Evolutionary conservation across 2,797 vertebrate genomes (phyloP), one percentile per base, ranked within the genome.

Genomic region (Propithecus perrieri): DNA sequence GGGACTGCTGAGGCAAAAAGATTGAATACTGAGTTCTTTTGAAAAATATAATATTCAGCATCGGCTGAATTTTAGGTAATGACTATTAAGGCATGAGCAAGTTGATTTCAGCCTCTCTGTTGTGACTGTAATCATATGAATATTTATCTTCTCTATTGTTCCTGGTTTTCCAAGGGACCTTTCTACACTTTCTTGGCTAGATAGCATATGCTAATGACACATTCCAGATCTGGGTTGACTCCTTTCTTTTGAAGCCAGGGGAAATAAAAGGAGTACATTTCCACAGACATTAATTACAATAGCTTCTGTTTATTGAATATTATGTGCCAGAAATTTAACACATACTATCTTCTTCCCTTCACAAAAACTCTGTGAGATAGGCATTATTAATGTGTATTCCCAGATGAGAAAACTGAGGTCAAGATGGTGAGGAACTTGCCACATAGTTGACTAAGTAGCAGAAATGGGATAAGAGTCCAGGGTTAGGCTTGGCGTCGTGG

Each of bases 41-140:
- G 89, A 30, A 61, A 89, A 79, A 85, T 26, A 14, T 74, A 38
- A 75, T 72, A 63, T 26, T 87, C 87, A 76, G 17, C 59, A 63
- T 78, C 50, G 28, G 61, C 74, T 92, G n/a, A 81, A 46, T 79
- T 95, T 93, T 92, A 69, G 41, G 18, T 67, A 57, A 74, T 57
- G 91, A 86, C 22, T 43, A 10, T 48, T 53, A 7, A 88, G 48
- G 15, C 5, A 4, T 63, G 3, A 96, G 26, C 43, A 93, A 93
- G 55, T 59, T 89, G 20, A 75, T 81, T 91, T 75, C 7, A 75
- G 0, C 89, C 46, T 89, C 67, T 94, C 67, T 35, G 18, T 41
- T 85, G 46, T 81, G 41, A 85, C n/a, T 79, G 9, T 90, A 89
- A 85, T 74, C 35, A 15, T 83, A 26, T 57, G 74, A 95, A 94